Conservation (phyloP, 1,140 invertebrate species). For the Sitodiplosis mosellana region DNA sequence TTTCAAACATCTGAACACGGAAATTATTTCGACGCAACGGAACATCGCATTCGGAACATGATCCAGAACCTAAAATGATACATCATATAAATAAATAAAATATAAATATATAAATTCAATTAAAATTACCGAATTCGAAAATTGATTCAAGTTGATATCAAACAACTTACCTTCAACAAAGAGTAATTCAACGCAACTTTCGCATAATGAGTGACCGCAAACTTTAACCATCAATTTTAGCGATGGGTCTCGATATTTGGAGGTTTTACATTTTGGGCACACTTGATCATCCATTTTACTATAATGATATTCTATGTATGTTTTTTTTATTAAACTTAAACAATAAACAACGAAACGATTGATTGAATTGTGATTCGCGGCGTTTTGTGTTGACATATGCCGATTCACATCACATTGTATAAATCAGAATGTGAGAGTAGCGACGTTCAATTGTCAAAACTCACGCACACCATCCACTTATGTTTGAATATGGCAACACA, state of each 20-base stretch:
- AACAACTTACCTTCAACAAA: constrained; percentile 70
- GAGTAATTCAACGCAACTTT: constrained; percentile 87
- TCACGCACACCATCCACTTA: too few relatives aligned
- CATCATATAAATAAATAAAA: too few relatives aligned
- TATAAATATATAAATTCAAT: too few relatives aligned
- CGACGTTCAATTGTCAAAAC: too few relatives aligned
- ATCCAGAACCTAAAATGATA: constrained; percentile 81
- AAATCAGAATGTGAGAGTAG: too few relatives aligned
- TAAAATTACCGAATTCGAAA: neutral
- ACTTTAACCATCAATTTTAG: constrained; percentile 96
- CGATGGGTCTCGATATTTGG: constrained; percentile 93
- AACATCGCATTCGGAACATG: constrained; percentile 81
- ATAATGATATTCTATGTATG: too few relatives aligned
- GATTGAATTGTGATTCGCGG: too few relatives aligned
- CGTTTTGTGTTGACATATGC: too few relatives aligned
- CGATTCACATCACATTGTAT: too few relatives aligned
- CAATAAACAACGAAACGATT: too few relatives aligned
- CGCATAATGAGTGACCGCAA: constrained; percentile 94
- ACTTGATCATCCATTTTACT: constrained; percentile 84
- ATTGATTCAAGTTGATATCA: neutral
- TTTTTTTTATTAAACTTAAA: too few relatives aligned
- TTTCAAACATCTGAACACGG: constrained; percentile 87
- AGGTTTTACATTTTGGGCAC: constrained; percentile 95
- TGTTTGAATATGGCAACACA: too few relatives aligned
- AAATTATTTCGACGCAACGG: constrained; percentile 77